phyloP scores from a whole-genome alignment of 1,140 invertebrate species.

The Papilio polytes region DNA sequence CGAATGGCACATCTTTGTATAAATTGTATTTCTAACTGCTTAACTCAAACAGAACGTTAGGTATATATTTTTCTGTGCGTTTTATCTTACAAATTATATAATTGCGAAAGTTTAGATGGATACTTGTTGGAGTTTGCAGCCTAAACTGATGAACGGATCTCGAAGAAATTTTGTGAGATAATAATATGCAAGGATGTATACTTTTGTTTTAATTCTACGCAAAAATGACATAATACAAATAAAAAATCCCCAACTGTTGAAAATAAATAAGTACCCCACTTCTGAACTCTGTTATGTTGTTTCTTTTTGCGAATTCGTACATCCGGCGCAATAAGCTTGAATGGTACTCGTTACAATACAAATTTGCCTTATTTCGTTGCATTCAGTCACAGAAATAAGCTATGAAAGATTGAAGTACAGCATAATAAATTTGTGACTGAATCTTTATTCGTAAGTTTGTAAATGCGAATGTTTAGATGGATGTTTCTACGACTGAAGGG shows the following conservation, averaged over 20 bases:
- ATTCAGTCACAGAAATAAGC: neutral
- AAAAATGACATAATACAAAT: neutral
- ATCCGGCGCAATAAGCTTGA: constrained; percentile 1
- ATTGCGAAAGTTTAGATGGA: too few relatives aligned
- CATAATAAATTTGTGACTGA: neutral
- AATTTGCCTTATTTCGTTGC: neutral
- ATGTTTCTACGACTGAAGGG: too few relatives aligned
- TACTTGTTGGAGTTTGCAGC: too few relatives aligned
- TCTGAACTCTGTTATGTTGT: neutral
- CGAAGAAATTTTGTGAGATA: too few relatives aligned
- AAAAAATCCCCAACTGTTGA: neutral
- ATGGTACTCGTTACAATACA: constrained; percentile 15
- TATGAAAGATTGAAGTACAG: neutral
- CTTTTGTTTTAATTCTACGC: neutral
- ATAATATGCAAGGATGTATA: too few relatives aligned
- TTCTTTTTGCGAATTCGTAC: neutral
- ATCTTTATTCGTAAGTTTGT: too few relatives aligned
- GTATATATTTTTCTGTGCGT: neutral
- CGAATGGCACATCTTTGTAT: neutral
- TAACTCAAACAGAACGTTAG: neutral
- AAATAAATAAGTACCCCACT: neutral
- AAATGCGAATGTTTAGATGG: too few relatives aligned
- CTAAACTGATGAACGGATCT: too few relatives aligned
- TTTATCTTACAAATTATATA: too few relatives aligned
- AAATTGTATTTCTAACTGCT: neutral